Evolutionary conservation across 2,797 vertebrate genomes (phyloP), one percentile per base, ranked within the genome.

Genomic region (Epinephelus coioides): DNA sequence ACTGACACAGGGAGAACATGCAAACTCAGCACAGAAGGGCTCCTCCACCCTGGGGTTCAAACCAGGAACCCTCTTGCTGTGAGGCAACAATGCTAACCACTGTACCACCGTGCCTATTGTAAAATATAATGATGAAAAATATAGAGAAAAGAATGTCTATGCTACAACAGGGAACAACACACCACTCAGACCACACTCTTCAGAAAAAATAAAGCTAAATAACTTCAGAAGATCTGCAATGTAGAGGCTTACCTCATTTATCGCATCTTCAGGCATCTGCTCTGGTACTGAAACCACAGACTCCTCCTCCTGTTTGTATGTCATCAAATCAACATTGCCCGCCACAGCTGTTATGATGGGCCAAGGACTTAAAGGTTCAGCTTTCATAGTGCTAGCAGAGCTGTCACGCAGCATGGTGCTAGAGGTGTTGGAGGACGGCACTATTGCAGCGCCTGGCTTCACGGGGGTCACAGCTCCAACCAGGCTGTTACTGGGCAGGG

Each of bases 391-490:
- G 30, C 17, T 30, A 27, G 15, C 5, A 10, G 65, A 27, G 30
- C 2, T 60, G 21, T 75, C 57, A 8, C 7, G 38, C 12, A 23
- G 6, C 12, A 6, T 1, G 4, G 18, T 4, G 11, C 53, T 34
- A 21, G n/a, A 6, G 67, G 4, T 27, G 34, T 9, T 61, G 43
- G 62, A 51, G 21, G 75, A 15, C 17, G 27, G 18, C 57, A 55
- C 53, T 1, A 18, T 17, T 19, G 30, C 55, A 14, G 47, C 27
- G 47, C 7, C 6, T 3, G 25, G 27, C 43, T 80, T 94, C 73
- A 96, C 94, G 55, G 94, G 89, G 57, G 90, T 90, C 49, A 91
- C 91, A 70, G 95, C 93, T 81, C 90, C 90, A 46, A 95, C 92
- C 73, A 93, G 71, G 71, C 84, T 86, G 66, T 83, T 46, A 72